These are phyloP conservation scores for Azorinus chamasolen DNA, from an alignment of 2,888 invertebrate genomes.

Conservation along the genomic window DNA sequence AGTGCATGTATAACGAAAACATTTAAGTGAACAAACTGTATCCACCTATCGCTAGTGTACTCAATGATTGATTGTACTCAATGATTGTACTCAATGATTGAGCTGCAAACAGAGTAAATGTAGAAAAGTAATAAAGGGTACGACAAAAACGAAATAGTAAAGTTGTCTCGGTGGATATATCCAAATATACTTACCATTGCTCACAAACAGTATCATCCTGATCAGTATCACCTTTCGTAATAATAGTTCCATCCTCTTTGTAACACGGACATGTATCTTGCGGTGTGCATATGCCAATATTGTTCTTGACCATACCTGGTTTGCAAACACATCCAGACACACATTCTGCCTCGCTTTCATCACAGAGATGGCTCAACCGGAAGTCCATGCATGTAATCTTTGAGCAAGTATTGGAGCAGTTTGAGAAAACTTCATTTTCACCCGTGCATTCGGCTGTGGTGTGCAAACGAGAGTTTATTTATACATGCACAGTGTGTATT, in stretches of 20 bases:
- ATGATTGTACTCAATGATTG: no score
- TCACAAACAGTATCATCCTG: constrained; percentile 28
- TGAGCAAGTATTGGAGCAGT: constrained; percentile 26
- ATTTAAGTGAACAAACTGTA: no score
- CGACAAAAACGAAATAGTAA: no score
- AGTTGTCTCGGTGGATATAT: no score
- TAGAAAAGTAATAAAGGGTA: no score
- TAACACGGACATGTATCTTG: constrained; percentile 51
- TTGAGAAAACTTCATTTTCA: constrained; percentile 18
- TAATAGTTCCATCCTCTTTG: constrained; percentile 23
- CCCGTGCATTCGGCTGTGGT: constrained; percentile 6
- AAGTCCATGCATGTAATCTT: constrained; percentile 26
- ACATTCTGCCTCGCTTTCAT: constrained; percentile 40
- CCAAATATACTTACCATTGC: constrained; percentile 47
- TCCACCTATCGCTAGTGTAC: no score
- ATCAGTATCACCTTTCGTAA: constrained; percentile 29
- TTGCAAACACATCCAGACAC: constrained; percentile 38
- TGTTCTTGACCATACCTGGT: constrained; percentile 38
- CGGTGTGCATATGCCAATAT: constrained; percentile 35
- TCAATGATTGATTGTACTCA: no score
- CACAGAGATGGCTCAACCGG: constrained; percentile 27
- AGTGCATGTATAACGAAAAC: no score
- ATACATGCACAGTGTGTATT: no score
- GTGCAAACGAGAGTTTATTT: no score
- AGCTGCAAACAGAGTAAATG: no score